Evolutionary conservation across 1,140 invertebrate genomes (phyloP).

Genomic region (Pachyrhynchus sulphureomaculatus): DNA sequence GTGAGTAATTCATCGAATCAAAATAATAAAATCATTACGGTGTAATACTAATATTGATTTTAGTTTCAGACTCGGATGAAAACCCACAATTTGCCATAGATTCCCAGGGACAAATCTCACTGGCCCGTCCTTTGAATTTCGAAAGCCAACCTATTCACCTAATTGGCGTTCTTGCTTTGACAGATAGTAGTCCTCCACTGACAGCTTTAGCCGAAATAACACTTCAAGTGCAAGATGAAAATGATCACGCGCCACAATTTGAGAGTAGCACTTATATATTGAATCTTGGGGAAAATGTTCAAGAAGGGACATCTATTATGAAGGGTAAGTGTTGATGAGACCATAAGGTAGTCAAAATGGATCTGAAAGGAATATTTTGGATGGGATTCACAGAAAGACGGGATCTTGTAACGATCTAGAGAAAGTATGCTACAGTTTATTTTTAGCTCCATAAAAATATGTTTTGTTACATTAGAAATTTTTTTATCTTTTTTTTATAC

Average conservation of each 20-base stretch:
- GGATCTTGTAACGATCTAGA: too few relatives aligned
- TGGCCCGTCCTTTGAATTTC: slow-evolving; percentile 73
- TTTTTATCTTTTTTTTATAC: too few relatives aligned
- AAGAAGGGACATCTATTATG: slow-evolving; percentile 73
- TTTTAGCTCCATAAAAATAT: too few relatives aligned
- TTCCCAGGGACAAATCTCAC: slow-evolving; percentile 67
- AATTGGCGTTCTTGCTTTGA: slow-evolving; percentile 80
- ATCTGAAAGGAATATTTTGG: too few relatives aligned
- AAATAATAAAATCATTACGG: slow-evolving; percentile 46
- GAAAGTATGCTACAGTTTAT: too few relatives aligned
- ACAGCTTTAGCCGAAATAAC: slow-evolving; percentile 73
- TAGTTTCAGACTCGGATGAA: slow-evolving; percentile 65
- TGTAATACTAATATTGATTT: not conserved
- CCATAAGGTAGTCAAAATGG: not conserved
- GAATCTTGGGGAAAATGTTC: slow-evolving; percentile 78
- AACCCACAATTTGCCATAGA: slow-evolving; percentile 73
- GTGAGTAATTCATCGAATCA: slow-evolving; percentile 13
- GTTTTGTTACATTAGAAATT: too few relatives aligned
- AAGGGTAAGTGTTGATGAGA: slow-evolving; percentile 56
- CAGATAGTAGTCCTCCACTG: slow-evolving; percentile 71
- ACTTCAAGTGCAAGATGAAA: slow-evolving; percentile 84
- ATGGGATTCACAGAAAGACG: too few relatives aligned
- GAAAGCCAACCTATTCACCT: slow-evolving; percentile 72
- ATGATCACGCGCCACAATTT: slow-evolving; percentile 87
- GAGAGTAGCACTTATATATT: slow-evolving; percentile 79